A percentile compares a stretch with the other conserved stretches of the same genome.
Conservation (phyloP, 2,113 vertebrate species). For the Calyptommatus sinebrachiatus region DNA sequence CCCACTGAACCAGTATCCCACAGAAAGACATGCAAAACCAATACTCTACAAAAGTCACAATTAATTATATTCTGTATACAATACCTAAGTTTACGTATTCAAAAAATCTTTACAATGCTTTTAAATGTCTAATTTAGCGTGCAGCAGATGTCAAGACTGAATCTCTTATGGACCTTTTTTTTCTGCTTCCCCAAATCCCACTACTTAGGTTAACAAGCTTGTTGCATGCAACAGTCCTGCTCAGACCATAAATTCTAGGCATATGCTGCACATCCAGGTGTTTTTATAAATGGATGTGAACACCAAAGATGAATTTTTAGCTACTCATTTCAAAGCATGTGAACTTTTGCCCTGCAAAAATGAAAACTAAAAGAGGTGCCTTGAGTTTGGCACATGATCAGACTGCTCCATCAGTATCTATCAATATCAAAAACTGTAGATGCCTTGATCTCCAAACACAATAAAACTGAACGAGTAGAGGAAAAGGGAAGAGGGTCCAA, state of each 20-base stretch:
- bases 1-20: background rate
- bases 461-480: conserved; percentile 27
- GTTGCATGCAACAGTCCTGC: background rate
- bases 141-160: background rate
- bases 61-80: background rate
- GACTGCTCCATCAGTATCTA: background rate
- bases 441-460: conserved; percentile 12
- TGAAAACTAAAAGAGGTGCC: conserved; percentile 18
- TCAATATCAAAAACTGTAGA: conserved; percentile 16
- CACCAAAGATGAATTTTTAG: conserved; percentile 17
- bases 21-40: background rate
- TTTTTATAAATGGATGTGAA: conserved; percentile 12
- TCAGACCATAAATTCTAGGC: background rate
- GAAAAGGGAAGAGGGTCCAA: background rate
- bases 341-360: background rate
- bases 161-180: background rate
- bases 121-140: background rate
- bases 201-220: background rate
- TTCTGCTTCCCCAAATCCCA: background rate
- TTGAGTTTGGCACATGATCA: conserved; percentile 20
- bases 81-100: background rate
- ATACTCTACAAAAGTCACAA: background rate
- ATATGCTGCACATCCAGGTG: background rate
- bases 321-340: conserved; percentile 4
- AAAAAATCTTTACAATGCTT: background rate